Evolutionary conservation across 2,113 vertebrate genomes (phyloP), one percentile per base, ranked within the genome.

Genomic region (Himantopus leucocephalus): DNA sequence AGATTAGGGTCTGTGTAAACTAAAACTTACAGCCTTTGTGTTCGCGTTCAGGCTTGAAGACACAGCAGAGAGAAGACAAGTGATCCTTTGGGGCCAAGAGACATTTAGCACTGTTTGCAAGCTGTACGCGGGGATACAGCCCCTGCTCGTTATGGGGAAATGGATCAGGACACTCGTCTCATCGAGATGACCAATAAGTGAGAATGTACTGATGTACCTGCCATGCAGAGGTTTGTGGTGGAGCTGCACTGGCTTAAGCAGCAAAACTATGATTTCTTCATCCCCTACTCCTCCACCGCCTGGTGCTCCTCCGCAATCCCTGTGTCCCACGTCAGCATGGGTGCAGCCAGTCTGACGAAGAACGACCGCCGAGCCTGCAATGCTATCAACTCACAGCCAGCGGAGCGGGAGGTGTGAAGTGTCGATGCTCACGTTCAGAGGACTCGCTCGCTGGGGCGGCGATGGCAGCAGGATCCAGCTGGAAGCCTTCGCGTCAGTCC

Each of bases 61-160:
- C 55, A 15, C 8, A 22, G 30, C n/a, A 64, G 73, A n/a, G 71
- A 37, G 75, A 67, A 37, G 34, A 2, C 0, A 5, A 47, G 18
- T 29, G 45, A 39, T 8, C 14, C 35, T 48, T 8, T 7, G 47
- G 62, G 55, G 45, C 64, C 82, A 10, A 10, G 70, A 30, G 39
- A 5, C 8, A 3, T 10, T 52, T 68, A 35, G 20, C 9, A 1
- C 21, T 1, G 7, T 17, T 6, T 2, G 0, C 55, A 26, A 52
- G n/a, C 12, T 3, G 1, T 15, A 8, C 6, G 0, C 0, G 1
- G n/a, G 18, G 32, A 29, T 23, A 15, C 8, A 81, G 35, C 30
- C 39, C 27, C 41, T 67, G 50, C n/a, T 56, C 3, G 0, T 12
- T 3, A 7, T 4, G 6, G 22, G n/a, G 24, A 52, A 29, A 17